Base-by-base conservation (phyloP, 1,140 invertebrate species). In the Nasonia vitripennis region DNA sequence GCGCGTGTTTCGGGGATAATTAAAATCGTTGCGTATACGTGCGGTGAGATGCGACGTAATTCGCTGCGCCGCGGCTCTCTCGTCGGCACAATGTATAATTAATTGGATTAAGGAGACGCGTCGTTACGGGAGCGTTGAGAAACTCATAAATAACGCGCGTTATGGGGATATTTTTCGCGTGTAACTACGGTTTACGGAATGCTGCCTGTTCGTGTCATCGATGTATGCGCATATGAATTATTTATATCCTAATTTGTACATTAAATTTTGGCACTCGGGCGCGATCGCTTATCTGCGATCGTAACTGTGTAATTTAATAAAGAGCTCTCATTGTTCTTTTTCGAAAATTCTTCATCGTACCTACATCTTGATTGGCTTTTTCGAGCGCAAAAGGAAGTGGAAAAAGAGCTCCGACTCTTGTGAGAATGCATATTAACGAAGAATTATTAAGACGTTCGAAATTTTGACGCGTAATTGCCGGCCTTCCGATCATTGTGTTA, bases 101-200 rank as follows among this genome's bases (percentile, higher is more conserved):
- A 84, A 84, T 84, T 79, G 62, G 41, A 79, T 73, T 73, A 79
- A 70, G 23, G 34, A 23, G 74, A 20, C 12, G 74, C n/a, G 67
- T 17, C n/a, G 45, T 82, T 74, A 75, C 20, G 17, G 2, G 0
- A 12, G n/a, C 68, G 23, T 51, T 7, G 14, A 71, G 68, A 81
- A 71, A 31, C 17, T 20, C 41, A 31, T 73, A 27, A 48, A 73
- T 81, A 31, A 73, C 45, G 48, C 45, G 48, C 17, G 37, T 23
- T 71, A 80, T 23, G 62, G 23, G 78, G 27, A 78, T 62, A 62
- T 62, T 62, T 34, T 48, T 62, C 5, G 7, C 41, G 20, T 34
- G 12, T 37, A 78, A 80, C 62, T 62, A 55, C 9, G 20, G 6
- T n/a, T 55, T 68, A 5, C 4, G 48, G 10, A 2, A 27, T 10